Conservation (phyloP, 2,888 invertebrate species). For the Willowsia nigromaculata region DNA sequence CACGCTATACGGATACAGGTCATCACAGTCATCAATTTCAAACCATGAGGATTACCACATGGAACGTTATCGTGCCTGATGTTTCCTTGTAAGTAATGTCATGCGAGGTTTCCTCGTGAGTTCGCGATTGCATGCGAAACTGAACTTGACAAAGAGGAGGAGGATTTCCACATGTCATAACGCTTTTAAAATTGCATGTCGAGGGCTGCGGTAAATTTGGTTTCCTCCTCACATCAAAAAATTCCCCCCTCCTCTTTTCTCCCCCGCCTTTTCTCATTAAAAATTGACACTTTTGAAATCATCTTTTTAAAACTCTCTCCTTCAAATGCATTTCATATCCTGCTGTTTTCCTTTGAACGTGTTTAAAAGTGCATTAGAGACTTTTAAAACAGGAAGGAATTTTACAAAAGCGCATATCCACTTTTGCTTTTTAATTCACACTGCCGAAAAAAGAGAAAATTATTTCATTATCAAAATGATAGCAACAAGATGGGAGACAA, state of each 20-base stretch:
- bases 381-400: neutral
- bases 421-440: neutral
- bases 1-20: neutral
- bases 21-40: too few species aligned
- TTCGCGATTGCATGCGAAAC: neutral
- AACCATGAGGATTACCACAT: too few species aligned
- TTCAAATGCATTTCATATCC: neutral
- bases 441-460: conserved; percentile 12
- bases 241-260: neutral
- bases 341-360: neutral
- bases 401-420: neutral
- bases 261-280: neutral
- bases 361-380: neutral
- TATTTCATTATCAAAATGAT: too few species aligned
- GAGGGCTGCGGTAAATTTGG: too few species aligned
- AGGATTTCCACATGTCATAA: neutral
- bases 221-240: neutral
- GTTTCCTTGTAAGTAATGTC: too few species aligned
- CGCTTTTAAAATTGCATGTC: too few species aligned
- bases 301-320: neutral
- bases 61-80: too few species aligned
- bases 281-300: neutral
- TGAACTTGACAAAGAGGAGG: neutral
- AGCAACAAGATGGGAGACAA: neutral
- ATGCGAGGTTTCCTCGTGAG: too few species aligned